These are phyloP conservation scores for Cebus imitator DNA, from an alignment of 2,113 vertebrate species.

Conservation along the genomic window DNA sequence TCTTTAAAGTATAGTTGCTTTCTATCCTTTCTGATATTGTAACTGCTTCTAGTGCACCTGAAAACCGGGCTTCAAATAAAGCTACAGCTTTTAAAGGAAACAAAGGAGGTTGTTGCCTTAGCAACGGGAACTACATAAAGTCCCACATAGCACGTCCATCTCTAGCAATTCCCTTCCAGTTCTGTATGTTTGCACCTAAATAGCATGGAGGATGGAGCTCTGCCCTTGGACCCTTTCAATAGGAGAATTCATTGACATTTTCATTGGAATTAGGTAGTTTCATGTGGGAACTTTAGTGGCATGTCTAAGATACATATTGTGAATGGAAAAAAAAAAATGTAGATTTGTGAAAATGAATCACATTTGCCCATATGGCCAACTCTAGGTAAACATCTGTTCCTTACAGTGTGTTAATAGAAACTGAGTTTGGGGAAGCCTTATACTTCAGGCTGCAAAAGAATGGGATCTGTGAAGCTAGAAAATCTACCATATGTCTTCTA, in stretches of 20 bases:
- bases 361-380: background rate
- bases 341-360: conserved; percentile 25
- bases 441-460: background rate
- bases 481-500: background rate
- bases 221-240: conserved; percentile 46
- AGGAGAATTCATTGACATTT: conserved; percentile 30
- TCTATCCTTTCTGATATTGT: conserved; percentile 42
- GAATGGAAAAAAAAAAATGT: background rate
- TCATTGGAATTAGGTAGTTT: background rate
- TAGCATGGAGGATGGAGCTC: background rate
- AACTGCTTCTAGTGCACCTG: conserved; percentile 63
- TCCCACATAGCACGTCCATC: conserved; percentile 69
- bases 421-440: conserved; percentile 3
- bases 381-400: conserved; percentile 51
- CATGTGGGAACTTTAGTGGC: background rate
- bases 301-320: background rate
- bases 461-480: conserved; percentile 21
- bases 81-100: conserved; percentile 76
- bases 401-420: background rate
- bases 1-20: conserved; percentile 49
- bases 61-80: conserved; percentile 70
- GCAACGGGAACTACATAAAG: conserved; percentile 69
- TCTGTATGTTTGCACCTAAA: conserved; percentile 46
- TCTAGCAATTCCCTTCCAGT: conserved; percentile 74
- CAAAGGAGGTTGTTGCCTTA: conserved; percentile 79